Base-by-base conservation (phyloP, 2,888 invertebrate species). In the Steinernema hermaphroditum region DNA sequence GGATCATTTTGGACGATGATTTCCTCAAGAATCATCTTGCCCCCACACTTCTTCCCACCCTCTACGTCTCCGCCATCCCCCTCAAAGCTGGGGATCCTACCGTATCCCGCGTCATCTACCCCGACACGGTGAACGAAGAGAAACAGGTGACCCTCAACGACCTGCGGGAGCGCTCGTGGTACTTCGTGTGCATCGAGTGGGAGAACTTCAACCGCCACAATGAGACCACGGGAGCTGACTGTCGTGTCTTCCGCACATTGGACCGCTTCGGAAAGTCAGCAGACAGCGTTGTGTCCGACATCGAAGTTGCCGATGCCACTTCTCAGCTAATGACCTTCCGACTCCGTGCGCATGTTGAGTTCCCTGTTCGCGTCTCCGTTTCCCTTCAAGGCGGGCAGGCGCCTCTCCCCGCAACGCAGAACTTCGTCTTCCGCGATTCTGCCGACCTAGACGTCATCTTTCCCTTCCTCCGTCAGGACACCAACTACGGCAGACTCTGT, bases 191-290 rank as follows among this genome's bases (percentile, higher is more conserved):
- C 71, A 54, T 83, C 2, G 83, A 83, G 74, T 83, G 81, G 82
- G 83, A 84, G 70, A 83, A 83, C 68, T 77, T 84, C 75, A 81
- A 84, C 41, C 74, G 83, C 8, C 81, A 83, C 75, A 82, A 83
- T 49, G 81, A 82, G 70, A 83, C 83, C 1, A 79, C 78, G 1
- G 82, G 83, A 24, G 75, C 76, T 8, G 80, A 81, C 54, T 83
- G 84, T 54, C 69, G 78, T 29, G 27, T 83, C 14, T 77, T 75
- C 72, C 74, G 81, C 43, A 83, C 83, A 1, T 72, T 83, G 34
- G 83, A 84, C 68, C 70, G 75, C 24, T 76, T 79, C 69, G 82
- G 82, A 34, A 79, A 77, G 69, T 72, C 77, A 0, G 79, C 78
- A 14, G 79, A 80, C 32, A 74, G 77, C 9, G 80, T 78, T 0